These are phyloP conservation scores for Microctonus hyperodae DNA, from an alignment of 2,888 invertebrate genomes.

Conservation along the genomic window DNA sequence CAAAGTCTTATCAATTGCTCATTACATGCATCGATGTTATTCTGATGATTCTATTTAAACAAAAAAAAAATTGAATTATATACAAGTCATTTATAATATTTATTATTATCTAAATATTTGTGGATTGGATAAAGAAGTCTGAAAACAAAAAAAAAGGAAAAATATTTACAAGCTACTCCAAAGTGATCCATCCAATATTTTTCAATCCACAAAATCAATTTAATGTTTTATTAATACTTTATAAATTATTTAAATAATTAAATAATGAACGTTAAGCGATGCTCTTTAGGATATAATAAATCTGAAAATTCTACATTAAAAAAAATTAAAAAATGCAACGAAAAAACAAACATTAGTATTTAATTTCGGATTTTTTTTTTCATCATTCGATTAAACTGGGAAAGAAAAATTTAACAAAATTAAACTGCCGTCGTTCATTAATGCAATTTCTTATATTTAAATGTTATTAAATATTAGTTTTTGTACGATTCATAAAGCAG, in stretches of 20 bases:
- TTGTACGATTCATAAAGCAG: constrained; percentile 11
- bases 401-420: background rate
- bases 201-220: background rate
- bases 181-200: constrained; percentile 29
- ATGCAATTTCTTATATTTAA: background rate
- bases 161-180: constrained; percentile 19
- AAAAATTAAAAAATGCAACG: background rate
- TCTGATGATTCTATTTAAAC: constrained; percentile 8
- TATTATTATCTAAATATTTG: background rate
- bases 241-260: background rate
- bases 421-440: constrained; percentile 16
- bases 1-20: constrained; percentile 31
- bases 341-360: background rate
- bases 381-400: background rate
- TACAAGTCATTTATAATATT: background rate
- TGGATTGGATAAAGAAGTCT: background rate
- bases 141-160: background rate
- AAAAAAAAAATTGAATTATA: background rate
- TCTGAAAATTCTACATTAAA: background rate
- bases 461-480: constrained; percentile 12
- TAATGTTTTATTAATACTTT: background rate
- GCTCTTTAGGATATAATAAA: background rate
- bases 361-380: background rate
- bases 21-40: constrained; percentile 30
- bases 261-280: constrained; percentile 1